These are phyloP conservation scores for Grapholita molesta DNA, from an alignment of 1,140 invertebrate species.

Conservation along the genomic window DNA sequence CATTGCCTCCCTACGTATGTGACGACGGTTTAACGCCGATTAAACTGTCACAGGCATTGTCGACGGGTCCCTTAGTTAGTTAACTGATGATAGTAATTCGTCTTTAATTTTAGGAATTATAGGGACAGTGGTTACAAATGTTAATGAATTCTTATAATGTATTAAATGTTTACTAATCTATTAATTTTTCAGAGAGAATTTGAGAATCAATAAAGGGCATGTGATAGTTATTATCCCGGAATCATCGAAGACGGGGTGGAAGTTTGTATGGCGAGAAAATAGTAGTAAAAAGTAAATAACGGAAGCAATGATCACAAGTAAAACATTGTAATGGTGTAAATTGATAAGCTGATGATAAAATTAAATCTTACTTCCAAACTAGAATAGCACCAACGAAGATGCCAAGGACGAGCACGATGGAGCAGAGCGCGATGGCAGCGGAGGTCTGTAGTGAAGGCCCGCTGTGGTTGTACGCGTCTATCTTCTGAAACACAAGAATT, in stretches of 20 bases:
- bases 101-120: background rate
- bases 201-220: no score
- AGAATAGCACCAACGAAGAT: constrained; percentile 86
- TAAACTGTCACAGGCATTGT: constrained; percentile 59
- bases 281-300: no score
- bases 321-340: no score
- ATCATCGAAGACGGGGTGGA: no score
- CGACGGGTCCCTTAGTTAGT: constrained; percentile 20
- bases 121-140: no score
- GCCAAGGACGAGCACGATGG: constrained; percentile 84
- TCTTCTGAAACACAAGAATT: constrained; percentile 83
- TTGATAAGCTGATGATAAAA: no score
- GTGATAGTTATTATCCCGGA: no score
- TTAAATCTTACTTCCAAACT: constrained; percentile 92
- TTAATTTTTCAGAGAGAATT: no score
- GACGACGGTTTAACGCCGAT: constrained; percentile 67
- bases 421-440: constrained; percentile 86
- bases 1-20: constrained; percentile 63
- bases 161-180: no score
- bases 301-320: no score
- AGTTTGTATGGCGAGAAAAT: no score
- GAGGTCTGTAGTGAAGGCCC: constrained; percentile 87
- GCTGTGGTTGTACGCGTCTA: constrained; percentile 88
- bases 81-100: constrained; percentile 10
- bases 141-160: no score